Percentiles rank a stretch among this genome's conserved stretches.
phyloP scores from a whole-genome alignment of 2,113 vertebrate species.

The Castor canadensis region DNA sequence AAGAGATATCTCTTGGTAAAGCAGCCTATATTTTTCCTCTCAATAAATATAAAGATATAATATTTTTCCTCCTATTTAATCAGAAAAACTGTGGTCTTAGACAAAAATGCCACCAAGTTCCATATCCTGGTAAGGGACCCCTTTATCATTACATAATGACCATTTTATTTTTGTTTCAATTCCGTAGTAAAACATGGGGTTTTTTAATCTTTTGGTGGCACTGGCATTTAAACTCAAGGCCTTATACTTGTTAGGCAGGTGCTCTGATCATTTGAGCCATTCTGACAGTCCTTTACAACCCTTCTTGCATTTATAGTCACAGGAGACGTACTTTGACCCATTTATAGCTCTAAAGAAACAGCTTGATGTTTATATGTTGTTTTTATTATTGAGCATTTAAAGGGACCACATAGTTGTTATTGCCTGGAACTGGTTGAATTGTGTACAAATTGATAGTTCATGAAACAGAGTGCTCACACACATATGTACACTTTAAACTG shows the following conservation, averaged over 20 bases:
- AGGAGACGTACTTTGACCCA: not conserved
- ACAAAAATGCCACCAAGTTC: not conserved
- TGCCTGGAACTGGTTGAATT: not conserved
- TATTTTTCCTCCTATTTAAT: no score
- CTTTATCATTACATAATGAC: not conserved
- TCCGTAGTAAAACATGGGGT: not conserved
- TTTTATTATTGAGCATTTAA: not conserved
- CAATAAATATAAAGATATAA: no score
- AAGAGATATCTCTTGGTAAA: not conserved
- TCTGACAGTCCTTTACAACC: no score
- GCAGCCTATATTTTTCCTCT: not conserved
- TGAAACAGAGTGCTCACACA: not conserved
- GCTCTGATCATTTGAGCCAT: no score
- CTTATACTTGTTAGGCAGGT: no score
- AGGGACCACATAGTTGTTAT: not conserved
- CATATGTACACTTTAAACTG: not conserved
- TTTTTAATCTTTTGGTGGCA: no score
- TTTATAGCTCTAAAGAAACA: not conserved
- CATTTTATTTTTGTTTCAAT: not conserved
- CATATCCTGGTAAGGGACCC: not conserved
- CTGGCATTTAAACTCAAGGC: no score
- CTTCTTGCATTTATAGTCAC: not conserved
- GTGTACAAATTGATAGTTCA: not conserved
- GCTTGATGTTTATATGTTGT: not conserved
- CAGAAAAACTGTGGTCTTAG: not conserved